A percentile compares a stretch with the other conserved stretches of the same genome.
Conservation (phyloP, 2,113 vertebrate genomes). For the Gymnarchus niloticus region DNA sequence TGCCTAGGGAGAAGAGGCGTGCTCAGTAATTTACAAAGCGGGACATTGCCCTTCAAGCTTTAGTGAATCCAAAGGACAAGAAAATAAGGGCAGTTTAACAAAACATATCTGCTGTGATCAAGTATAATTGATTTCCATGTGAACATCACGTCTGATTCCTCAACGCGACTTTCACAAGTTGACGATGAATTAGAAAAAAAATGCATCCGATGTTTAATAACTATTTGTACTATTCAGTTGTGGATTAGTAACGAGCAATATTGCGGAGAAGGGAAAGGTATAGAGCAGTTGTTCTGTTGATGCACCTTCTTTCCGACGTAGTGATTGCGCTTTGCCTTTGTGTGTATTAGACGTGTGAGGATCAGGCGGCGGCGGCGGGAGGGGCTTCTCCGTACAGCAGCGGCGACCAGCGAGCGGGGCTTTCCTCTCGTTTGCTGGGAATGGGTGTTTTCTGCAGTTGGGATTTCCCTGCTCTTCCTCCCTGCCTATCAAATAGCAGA, state of each 20-base stretch:
- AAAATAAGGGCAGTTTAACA: neutral
- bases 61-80: neutral
- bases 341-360: neutral
- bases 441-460: constrained; percentile 27
- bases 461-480: constrained; percentile 25
- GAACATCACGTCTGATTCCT: neutral
- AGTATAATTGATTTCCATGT: neutral
- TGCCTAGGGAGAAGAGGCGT: neutral
- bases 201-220: neutral
- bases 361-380: neutral
- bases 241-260: neutral
- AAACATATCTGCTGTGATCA: neutral
- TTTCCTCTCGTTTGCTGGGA: constrained; percentile 20
- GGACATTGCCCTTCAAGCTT: constrained; percentile 3
- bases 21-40: neutral
- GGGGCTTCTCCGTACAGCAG: neutral
- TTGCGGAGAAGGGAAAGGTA: neutral
- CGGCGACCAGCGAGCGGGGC: constrained; percentile 11
- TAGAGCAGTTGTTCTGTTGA: too few relatives aligned
- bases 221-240: neutral
- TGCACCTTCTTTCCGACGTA: neutral
- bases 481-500: neutral
- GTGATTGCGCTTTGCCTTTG: neutral
- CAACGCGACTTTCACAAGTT: neutral
- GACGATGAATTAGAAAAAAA: neutral